Conservation (phyloP, 2,888 invertebrate species). For the Coecobrya sp. region DNA sequence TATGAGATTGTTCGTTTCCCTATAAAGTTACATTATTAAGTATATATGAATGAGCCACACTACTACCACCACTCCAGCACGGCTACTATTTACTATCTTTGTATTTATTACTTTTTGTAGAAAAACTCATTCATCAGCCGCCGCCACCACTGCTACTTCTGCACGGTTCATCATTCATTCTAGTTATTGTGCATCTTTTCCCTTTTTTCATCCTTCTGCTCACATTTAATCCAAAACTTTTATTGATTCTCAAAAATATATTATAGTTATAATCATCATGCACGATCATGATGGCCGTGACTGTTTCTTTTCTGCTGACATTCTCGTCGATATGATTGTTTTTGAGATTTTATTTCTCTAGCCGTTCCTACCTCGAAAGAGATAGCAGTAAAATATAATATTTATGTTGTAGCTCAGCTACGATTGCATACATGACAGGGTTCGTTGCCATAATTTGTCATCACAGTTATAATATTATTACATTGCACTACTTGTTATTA, state of each 20-base stretch:
- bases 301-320: background rate
- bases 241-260: conserved; percentile 50
- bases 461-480: background rate
- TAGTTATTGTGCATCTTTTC: conserved; percentile 14
- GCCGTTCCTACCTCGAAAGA: no score
- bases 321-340: background rate
- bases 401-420: no score
- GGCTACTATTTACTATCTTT: background rate
- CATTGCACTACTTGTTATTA: background rate
- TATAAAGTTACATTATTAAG: conserved; percentile 4
- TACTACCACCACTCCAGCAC: background rate
- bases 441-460: background rate
- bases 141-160: background rate
- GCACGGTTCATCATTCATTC: background rate
- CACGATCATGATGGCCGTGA: background rate
- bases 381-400: no score
- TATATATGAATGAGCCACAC: conserved; percentile 14
- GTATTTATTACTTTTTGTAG: background rate
- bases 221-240: conserved; percentile 63
- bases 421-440: background rate
- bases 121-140: background rate
- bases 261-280: background rate
- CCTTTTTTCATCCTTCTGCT: conserved; percentile 22
- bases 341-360: background rate
- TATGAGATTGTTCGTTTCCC: background rate